Conservation (phyloP, 2,888 invertebrate genomes). For the Penaeus monodon region DNA sequence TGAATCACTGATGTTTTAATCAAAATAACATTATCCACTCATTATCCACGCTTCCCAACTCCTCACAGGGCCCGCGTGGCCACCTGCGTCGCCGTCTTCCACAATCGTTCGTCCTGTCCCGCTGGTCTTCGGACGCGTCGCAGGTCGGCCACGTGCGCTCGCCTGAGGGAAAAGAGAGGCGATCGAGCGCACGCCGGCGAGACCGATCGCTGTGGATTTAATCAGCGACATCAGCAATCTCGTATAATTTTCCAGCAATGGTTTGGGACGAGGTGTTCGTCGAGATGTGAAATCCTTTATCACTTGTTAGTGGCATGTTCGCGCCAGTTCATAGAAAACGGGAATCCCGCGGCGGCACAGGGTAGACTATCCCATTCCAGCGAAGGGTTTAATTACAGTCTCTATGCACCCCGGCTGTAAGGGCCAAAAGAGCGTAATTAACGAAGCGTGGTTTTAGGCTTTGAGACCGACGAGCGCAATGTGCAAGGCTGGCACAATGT, state of each 20-base stretch:
- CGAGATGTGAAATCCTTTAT: conserved; percentile 60
- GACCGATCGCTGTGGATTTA: conserved; percentile 37
- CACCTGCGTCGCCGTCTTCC: not conserved
- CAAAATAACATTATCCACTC: conserved; percentile 64
- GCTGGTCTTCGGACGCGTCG: not conserved
- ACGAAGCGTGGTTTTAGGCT: conserved; percentile 25
- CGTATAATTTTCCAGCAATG: conserved; percentile 60
- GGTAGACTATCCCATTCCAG: not conserved
- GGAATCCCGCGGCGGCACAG: conserved; percentile 29
- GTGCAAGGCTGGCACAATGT: conserved; percentile 59
- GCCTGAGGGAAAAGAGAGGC: not conserved
- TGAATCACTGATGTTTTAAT: conserved; percentile 59
- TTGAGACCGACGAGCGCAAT: conserved; percentile 14
- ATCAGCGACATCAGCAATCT: conserved; percentile 64
- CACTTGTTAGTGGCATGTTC: conserved; percentile 62
- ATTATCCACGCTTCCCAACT: conserved; percentile 53
- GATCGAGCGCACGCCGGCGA: not conserved
- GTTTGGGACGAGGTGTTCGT: conserved; percentile 49
- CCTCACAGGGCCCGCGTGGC: conserved; percentile 35
- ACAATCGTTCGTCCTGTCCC: not conserved
- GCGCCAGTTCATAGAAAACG: conserved; percentile 63
- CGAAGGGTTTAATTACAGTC: conserved; percentile 14
- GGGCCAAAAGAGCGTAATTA: conserved; percentile 35
- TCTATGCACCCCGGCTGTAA: conserved; percentile 23
- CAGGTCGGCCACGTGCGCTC: not conserved